Evolutionary conservation across 2,113 vertebrate species (phyloP).

Genomic region (Sphaerodactylus townsendi): DNA sequence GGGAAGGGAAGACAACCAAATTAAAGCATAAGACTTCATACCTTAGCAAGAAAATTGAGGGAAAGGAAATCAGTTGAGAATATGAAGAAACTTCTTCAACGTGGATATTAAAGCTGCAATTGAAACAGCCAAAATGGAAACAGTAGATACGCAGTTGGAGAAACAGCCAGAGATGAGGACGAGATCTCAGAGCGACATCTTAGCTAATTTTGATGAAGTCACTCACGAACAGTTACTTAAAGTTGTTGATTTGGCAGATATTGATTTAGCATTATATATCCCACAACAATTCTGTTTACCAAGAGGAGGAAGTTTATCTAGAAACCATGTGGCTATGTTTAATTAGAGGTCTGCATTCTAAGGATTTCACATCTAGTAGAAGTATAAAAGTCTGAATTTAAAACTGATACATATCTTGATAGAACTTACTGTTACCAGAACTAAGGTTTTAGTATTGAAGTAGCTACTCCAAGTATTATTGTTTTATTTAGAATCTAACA

Average conservation of each 20-base stretch:
- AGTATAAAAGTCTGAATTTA: background rate
- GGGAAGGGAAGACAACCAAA: no score
- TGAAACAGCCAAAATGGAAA: background rate
- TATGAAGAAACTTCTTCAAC: no score
- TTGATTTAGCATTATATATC: no score
- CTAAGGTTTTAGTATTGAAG: background rate
- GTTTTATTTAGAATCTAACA: slow-evolving; percentile 37
- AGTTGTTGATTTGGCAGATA: background rate
- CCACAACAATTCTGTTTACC: no score
- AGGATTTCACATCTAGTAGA: background rate
- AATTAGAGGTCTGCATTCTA: background rate
- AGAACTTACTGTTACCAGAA: background rate
- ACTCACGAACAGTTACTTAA: background rate
- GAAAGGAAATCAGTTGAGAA: no score
- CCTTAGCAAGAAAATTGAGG: no score
- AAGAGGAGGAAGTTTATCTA: background rate
- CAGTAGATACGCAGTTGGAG: background rate
- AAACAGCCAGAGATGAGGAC: no score
- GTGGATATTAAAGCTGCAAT: no score
- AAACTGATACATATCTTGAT: background rate
- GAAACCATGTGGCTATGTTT: background rate
- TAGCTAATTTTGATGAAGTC: background rate
- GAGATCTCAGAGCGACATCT: no score
- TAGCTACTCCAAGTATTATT: background rate
- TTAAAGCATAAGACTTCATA: no score